These are phyloP conservation scores for Trogon surrucura DNA, from an alignment of 2,113 vertebrate species.

Conservation along the genomic window DNA sequence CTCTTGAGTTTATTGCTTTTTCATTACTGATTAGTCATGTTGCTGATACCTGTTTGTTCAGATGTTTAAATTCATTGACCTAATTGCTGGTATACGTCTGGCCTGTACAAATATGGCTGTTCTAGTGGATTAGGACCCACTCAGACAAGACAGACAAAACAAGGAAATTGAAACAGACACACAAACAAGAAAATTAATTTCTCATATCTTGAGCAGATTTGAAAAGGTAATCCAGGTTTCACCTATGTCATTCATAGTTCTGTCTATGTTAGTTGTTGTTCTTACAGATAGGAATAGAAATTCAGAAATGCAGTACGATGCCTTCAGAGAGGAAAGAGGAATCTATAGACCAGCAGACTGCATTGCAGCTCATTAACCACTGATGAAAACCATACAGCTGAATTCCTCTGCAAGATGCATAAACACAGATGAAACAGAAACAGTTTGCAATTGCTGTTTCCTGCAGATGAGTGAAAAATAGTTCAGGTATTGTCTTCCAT, in stretches of 20 bases:
- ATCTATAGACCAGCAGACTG: background rate
- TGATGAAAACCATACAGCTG: background rate
- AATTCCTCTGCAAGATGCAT: background rate
- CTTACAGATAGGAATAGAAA: background rate
- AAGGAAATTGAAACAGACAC: background rate
- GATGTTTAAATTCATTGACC: background rate
- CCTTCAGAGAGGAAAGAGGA: background rate
- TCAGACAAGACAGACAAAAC: background rate
- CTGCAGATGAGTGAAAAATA: background rate
- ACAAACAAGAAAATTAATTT: background rate
- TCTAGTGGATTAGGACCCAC: background rate
- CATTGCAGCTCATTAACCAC: conserved; percentile 38
- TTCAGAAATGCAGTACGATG: background rate
- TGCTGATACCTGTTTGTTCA: background rate
- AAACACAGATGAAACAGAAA: background rate
- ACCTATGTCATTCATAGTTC: background rate
- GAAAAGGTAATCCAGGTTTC: background rate
- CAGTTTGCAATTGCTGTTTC: background rate
- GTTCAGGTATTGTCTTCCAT: background rate
- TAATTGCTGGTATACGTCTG: background rate
- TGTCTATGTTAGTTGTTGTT: background rate
- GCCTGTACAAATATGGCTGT: background rate
- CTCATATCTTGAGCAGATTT: background rate
- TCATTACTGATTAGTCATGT: background rate
- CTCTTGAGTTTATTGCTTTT: background rate